Evolutionary conservation across 1,140 invertebrate genomes (phyloP).

Genomic region (Drosophila pallidifrons): DNA sequence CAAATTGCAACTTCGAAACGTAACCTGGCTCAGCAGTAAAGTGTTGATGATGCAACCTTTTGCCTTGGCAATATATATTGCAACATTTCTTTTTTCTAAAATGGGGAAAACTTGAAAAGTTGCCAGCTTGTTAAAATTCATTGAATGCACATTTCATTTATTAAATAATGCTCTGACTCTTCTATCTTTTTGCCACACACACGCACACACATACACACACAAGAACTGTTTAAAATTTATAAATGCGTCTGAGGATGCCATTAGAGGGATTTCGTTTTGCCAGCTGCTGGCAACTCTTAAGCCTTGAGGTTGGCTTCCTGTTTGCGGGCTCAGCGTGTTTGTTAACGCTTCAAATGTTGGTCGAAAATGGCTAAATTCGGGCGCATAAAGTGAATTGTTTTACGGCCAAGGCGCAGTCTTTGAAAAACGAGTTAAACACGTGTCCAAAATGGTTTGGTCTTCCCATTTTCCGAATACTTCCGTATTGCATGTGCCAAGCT

Average conservation of each 20-base stretch:
- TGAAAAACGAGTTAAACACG: conserved; percentile 83
- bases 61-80: conserved; percentile 1
- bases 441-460: conserved; percentile 72
- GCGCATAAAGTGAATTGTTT: conserved; percentile 82
- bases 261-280: conserved; percentile 54
- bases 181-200: conserved; percentile 22
- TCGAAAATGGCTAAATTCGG: conserved; percentile 76
- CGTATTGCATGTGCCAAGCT: conserved; percentile 31
- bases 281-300: conserved; percentile 8
- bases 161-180: conserved; percentile 48
- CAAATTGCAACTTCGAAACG: not conserved
- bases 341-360: conserved; percentile 72
- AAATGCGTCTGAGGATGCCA: conserved; percentile 60
- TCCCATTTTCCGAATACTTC: conserved; percentile 2
- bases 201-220: conserved; percentile 23
- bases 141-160: conserved; percentile 69
- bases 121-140: conserved; percentile 60
- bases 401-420: conserved; percentile 61
- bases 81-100: conserved; percentile 17
- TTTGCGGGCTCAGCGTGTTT: conserved; percentile 20
- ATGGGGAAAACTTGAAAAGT: not conserved
- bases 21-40: not conserved
- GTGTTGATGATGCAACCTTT: not conserved
- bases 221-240: conserved; percentile 74
- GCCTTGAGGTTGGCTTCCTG: conserved; percentile 31